Base-by-base conservation (phyloP, 1,140 invertebrate species). In the Idris sp. region DNA sequence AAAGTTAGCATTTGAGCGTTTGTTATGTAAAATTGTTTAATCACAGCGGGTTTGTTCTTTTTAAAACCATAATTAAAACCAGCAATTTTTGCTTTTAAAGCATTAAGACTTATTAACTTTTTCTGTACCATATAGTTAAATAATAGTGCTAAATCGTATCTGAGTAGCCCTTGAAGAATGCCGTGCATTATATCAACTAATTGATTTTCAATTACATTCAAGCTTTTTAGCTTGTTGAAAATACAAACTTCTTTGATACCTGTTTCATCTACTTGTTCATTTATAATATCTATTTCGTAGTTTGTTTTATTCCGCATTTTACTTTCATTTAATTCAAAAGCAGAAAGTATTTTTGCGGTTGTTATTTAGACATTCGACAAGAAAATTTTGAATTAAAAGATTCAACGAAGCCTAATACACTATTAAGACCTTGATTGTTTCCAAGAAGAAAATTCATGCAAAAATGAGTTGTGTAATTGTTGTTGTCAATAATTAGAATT, bases 91-190 rank as follows among this genome's bases (percentile, higher is more conserved):
- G n/a, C n/a, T n/a, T n/a, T n/a, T n/a, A n/a, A n/a, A 36, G 13
- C 8, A 41, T 73, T 51, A 22, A 81, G 40, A 22, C 31, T 64
- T 43, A 78, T n/a, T 78, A 51, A 22, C 22, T 2, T 7, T n/a
- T 13, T 10, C 0, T 13, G 0, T 6, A 49, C 22, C 4, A 49
- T 13, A 22, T 8, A 7, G 19, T 22, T 10, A 11, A 33, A 10
- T 5, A 49, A 11, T 13, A 49, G 28, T 2, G 31, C 46, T 13
- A 49, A 1, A 9, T 49, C 46, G 11, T 49, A 49, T 7, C 46
- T 16, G 6, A 16, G 22, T 7, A 13, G 2, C 4, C 44, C 30
- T 3, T 33, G 11, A n/a, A 48, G 13, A 18, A 51, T 9, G n/a
- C 38, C 31, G 26, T 53, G 48, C 48, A 53, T 53, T 1, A 53